Evolutionary conservation across 1,140 invertebrate genomes (phyloP).

Genomic region (Pemphigus obesinymphae): DNA sequence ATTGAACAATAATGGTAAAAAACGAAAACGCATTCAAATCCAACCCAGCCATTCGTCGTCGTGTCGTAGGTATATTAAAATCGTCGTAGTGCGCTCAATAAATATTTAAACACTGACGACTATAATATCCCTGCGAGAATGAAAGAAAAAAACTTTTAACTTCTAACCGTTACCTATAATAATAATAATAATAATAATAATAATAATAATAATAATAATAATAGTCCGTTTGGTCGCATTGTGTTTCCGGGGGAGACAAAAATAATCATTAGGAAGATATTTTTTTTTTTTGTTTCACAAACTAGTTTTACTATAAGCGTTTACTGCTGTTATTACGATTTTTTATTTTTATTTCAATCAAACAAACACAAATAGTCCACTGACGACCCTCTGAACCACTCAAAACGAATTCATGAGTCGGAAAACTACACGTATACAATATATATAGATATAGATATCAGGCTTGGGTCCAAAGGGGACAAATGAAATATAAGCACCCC

Average conservation of each 20-base stretch:
- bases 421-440: too few species aligned
- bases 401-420: too few species aligned
- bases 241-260: conserved; percentile 4
- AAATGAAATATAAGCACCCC: too few species aligned
- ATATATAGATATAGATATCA: too few species aligned
- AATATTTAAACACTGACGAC: neutral
- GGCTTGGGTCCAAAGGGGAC: too few species aligned
- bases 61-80: neutral
- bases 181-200: too few species aligned
- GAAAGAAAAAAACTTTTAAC: neutral
- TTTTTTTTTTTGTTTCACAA: conserved; percentile 22
- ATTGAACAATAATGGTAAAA: neutral
- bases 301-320: neutral
- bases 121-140: neutral
- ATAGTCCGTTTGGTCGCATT: conserved; percentile 21
- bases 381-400: too few species aligned
- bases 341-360: neutral
- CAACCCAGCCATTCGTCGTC: neutral
- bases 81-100: neutral
- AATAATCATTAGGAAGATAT: conserved; percentile 32
- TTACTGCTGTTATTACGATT: neutral
- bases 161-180: conserved; percentile 23
- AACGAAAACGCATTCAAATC: neutral
- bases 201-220: too few species aligned
- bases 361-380: too few species aligned